A percentile compares a stretch with the other conserved stretches of the same genome.
These are phyloP conservation scores for Psilanteris sp. DNA, from an alignment of 1,140 invertebrate species.

Conservation along the genomic window DNA sequence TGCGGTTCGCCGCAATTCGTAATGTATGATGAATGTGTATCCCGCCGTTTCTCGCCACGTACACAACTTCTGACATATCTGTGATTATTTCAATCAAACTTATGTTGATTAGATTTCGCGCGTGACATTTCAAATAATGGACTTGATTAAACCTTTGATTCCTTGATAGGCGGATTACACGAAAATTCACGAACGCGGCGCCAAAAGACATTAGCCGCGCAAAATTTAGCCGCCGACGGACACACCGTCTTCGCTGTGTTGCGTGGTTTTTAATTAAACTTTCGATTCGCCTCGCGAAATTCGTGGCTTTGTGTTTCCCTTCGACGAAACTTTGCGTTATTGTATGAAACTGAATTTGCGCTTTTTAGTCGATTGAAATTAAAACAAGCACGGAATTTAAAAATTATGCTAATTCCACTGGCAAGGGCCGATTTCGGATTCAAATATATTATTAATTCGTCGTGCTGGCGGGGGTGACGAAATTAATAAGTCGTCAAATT, in stretches of 20 bases:
- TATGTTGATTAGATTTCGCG: conserved; percentile 57
- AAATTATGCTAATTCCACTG: no score
- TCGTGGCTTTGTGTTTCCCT: conserved; percentile 6
- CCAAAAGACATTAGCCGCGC: conserved; percentile 25
- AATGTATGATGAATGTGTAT: conserved; percentile 56
- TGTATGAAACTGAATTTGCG: background rate
- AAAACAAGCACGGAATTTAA: no score
- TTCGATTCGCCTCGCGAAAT: conserved; percentile 15
- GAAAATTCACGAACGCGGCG: conserved; percentile 17
- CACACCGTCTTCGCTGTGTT: conserved; percentile 10
- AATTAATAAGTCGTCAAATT: no score
- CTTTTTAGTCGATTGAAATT: no score
- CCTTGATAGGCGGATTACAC: conserved; percentile 27
- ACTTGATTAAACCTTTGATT: conserved; percentile 55
- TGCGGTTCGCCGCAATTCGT: conserved; percentile 50
- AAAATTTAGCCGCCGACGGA: conserved; percentile 10
- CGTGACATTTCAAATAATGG: conserved; percentile 46
- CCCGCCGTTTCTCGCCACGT: conserved; percentile 42
- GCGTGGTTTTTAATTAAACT: conserved; percentile 33
- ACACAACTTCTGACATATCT: conserved; percentile 51
- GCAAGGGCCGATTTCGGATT: no score
- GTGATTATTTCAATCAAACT: conserved; percentile 61
- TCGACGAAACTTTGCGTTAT: background rate
- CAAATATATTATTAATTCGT: no score
- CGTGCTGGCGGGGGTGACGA: no score